phyloP scores from a whole-genome alignment of 2,888 invertebrate genomes.

The Empis livida region DNA sequence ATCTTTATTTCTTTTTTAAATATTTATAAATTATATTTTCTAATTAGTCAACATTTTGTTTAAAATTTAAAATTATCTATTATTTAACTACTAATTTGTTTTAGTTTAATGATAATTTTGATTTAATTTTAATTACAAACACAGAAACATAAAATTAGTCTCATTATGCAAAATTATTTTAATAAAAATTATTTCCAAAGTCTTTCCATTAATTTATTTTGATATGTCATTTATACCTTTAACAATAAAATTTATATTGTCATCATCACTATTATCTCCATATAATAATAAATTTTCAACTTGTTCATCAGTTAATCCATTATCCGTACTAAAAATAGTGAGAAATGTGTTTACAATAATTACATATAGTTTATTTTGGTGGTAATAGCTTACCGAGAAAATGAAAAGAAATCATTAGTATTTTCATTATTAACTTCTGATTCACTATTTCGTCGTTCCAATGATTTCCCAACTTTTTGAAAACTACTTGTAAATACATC shows the following conservation, averaged over 20 bases:
- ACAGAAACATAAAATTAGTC: too few relatives aligned
- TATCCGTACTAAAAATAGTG: constrained; percentile 26
- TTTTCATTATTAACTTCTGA: constrained; percentile 43
- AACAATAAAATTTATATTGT: neutral
- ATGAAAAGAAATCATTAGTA: constrained; percentile 30
- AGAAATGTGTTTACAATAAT: too few relatives aligned
- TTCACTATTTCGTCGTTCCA: constrained; percentile 59
- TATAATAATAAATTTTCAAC: constrained; percentile 34
- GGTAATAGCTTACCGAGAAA: constrained; percentile 31
- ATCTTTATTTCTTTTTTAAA: too few relatives aligned
- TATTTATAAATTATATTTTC: too few relatives aligned
- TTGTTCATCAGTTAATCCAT: constrained; percentile 34
- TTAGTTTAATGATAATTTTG: too few relatives aligned
- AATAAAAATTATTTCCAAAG: too few relatives aligned
- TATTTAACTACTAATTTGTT: too few relatives aligned
- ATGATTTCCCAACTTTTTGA: constrained; percentile 52
- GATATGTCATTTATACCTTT: constrained; percentile 17
- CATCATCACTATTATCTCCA: constrained; percentile 20
- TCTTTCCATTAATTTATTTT: constrained; percentile 8
- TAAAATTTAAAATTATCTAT: too few relatives aligned
- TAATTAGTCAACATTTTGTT: too few relatives aligned
- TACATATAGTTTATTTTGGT: too few relatives aligned
- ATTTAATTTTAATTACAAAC: too few relatives aligned
- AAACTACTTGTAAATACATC: constrained; percentile 69
- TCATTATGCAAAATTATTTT: too few relatives aligned